Base-by-base conservation (phyloP, 2,113 vertebrate genomes). In the Apteryx owenii region DNA sequence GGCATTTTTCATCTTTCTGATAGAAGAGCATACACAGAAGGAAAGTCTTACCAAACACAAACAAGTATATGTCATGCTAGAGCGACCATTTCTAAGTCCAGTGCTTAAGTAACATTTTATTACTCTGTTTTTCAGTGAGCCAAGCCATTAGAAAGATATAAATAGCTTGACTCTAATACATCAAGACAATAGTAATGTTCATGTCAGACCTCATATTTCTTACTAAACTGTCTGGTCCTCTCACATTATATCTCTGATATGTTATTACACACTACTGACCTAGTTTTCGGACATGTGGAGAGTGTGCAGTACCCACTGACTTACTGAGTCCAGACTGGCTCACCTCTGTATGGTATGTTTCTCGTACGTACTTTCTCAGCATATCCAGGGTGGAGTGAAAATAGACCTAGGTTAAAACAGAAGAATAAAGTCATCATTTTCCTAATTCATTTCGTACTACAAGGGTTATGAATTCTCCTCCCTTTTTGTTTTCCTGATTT, bases 401-500 rank as follows among this genome's bases (percentile, higher is more conserved):
- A 88, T n/a, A 94, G 28, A 72, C 3, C 6, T n/a, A 92, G 65
- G n/a, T 38, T 79, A 23, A 28, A 89, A 76, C 12, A 93, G 44
- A 91, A 92, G 86, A 94, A 83, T 66, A 83, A 82, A 93, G 33
- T 61, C 33, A 72, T 61, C 0, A 2, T 68, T 94, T 93, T 92
- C 85, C 73, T 81, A 33, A 46, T 71, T 82, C 14, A 61, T 71
- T 85, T 93, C 23, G 66, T 92, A 88, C 33, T 53, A 40, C 29
- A 60, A 10, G 12, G 4, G 18, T 88, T 94, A 80, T 70, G 42
- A 56, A 58, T 96, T 93, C 75, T 93, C 75, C 40, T 92, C 92
- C 26, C 38, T 85, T 91, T 76, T 79, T 84, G 38, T 84, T 94
- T 96, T 93, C 71, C 91, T 90, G 81, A 81, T 26, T 69, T 79